Evolutionary conservation across 2,888 invertebrate genomes (phyloP).

Genomic region (Fragum fragum): DNA sequence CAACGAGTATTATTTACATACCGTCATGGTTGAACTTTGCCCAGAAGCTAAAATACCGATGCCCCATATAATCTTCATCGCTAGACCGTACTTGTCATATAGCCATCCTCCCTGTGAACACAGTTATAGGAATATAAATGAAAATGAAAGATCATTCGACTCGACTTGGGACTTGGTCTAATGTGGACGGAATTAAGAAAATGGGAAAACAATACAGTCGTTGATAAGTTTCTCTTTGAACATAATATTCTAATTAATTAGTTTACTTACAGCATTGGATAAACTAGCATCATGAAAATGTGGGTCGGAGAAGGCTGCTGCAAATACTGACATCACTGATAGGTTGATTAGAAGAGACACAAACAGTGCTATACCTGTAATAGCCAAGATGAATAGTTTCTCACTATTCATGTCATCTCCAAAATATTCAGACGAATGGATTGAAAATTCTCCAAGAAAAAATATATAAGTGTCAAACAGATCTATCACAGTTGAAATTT

Average conservation of each 20-base stretch:
- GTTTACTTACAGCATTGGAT: constrained; percentile 2
- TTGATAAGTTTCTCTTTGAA: too few relatives aligned
- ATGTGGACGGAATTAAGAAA: too few relatives aligned
- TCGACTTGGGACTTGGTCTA: too few relatives aligned
- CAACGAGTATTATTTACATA: too few relatives aligned
- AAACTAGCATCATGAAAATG: constrained; percentile 33
- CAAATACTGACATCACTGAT: constrained; percentile 96
- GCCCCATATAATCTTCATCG: constrained; percentile 94
- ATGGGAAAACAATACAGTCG: too few relatives aligned
- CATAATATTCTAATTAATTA: not conserved
- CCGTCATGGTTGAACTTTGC: constrained; percentile 93
- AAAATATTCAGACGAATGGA: too few relatives aligned
- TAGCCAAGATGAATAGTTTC: too few relatives aligned
- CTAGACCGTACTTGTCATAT: constrained; percentile 90
- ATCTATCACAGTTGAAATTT: too few relatives aligned
- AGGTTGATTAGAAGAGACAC: constrained; percentile 95
- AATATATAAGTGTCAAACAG: too few relatives aligned
- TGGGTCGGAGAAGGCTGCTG: constrained; percentile 91
- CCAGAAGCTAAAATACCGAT: constrained; percentile 94
- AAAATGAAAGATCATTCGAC: too few relatives aligned
- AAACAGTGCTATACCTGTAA: constrained; percentile 89
- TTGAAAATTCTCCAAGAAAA: too few relatives aligned
- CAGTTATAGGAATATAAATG: not conserved
- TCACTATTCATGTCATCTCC: too few relatives aligned
- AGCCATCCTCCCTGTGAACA: constrained; percentile 73